These are phyloP conservation scores for Neosalanx taihuensis DNA, from an alignment of 2,797 vertebrate genomes.

Conservation along the genomic window DNA sequence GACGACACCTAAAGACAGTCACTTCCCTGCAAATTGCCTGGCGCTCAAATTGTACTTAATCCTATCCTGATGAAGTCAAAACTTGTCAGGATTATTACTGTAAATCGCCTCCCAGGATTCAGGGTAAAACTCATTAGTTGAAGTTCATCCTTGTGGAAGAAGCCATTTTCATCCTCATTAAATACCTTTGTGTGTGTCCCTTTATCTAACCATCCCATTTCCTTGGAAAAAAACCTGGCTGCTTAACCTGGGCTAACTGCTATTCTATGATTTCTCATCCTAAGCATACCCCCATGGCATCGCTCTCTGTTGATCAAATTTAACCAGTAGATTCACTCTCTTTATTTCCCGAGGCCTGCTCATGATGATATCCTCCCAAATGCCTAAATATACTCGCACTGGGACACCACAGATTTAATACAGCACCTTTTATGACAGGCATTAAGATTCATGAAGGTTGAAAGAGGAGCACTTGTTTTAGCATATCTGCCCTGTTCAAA, in stretches of 20 bases:
- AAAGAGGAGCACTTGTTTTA: conserved; percentile 44
- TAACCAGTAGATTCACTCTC: conserved; percentile 51
- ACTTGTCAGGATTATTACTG: conserved; percentile 38
- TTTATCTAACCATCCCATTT: conserved; percentile 59
- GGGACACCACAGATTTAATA: conserved; percentile 55
- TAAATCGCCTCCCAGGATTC: conserved; percentile 44
- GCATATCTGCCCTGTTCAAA: conserved; percentile 47
- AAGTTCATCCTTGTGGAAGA: conserved; percentile 51
- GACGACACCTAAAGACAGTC: neutral
- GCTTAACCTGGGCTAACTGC: conserved; percentile 55
- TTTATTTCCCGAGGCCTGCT: conserved; percentile 60
- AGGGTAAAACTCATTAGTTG: conserved; percentile 52
- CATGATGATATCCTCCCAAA: conserved; percentile 58
- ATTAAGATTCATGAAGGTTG: conserved; percentile 63
- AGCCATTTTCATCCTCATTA: conserved; percentile 63
- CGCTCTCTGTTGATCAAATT: conserved; percentile 52
- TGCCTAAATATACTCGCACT: conserved; percentile 50
- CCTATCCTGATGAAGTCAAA: conserved; percentile 27
- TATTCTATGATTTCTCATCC: conserved; percentile 46
- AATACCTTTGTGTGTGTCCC: conserved; percentile 58
- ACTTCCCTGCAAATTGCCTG: conserved; percentile 7
- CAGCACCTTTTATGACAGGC: conserved; percentile 50
- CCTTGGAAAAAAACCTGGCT: conserved; percentile 55
- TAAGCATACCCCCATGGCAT: conserved; percentile 49
- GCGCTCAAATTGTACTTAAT: conserved; percentile 26